A percentile compares a stretch with the other conserved stretches of the same genome.
These are phyloP conservation scores for Julus scanicus DNA, from an alignment of 2,888 invertebrate species.

Conservation along the genomic window DNA sequence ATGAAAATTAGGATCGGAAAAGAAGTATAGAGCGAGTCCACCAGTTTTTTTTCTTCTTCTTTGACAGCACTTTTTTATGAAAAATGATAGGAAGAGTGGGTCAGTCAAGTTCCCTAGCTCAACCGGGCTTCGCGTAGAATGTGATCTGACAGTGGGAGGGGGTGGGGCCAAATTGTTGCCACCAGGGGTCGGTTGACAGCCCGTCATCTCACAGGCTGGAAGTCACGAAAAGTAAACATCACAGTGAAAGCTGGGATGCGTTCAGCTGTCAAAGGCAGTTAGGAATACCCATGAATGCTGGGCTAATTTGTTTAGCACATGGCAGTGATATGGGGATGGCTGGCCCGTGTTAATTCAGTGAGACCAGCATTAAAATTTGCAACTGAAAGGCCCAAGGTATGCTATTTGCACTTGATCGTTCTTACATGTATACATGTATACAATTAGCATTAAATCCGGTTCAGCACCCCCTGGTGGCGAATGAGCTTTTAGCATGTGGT, in stretches of 20 bases:
- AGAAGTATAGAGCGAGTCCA: not conserved
- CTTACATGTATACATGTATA: not conserved
- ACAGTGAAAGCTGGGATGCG: slow-evolving; percentile 26
- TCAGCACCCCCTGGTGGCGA: no score
- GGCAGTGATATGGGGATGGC: not conserved
- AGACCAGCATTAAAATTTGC: not conserved
- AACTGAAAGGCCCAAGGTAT: not conserved
- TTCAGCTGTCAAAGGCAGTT: slow-evolving; percentile 33
- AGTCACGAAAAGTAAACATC: slow-evolving; percentile 33
- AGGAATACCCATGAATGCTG: not conserved
- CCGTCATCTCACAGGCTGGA: slow-evolving; percentile 26
- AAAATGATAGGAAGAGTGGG: slow-evolving; percentile 33
- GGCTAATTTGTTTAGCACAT: slow-evolving; percentile 15
- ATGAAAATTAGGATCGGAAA: slow-evolving; percentile 12
- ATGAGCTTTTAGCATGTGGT: no score
- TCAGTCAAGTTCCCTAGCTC: not conserved
- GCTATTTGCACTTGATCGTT: not conserved
- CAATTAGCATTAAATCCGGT: no score
- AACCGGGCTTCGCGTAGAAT: not conserved
- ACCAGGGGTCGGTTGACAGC: slow-evolving; percentile 33
- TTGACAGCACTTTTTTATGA: slow-evolving; percentile 7
- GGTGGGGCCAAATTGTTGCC: slow-evolving; percentile 33
- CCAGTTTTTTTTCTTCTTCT: not conserved
- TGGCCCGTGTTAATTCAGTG: not conserved
- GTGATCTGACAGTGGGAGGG: slow-evolving; percentile 33